Percentiles rank a stretch among this genome's conserved stretches.
phyloP scores from a whole-genome alignment of 2,888 invertebrate species.

The Scaptodrosophila latifasciaeformis region DNA sequence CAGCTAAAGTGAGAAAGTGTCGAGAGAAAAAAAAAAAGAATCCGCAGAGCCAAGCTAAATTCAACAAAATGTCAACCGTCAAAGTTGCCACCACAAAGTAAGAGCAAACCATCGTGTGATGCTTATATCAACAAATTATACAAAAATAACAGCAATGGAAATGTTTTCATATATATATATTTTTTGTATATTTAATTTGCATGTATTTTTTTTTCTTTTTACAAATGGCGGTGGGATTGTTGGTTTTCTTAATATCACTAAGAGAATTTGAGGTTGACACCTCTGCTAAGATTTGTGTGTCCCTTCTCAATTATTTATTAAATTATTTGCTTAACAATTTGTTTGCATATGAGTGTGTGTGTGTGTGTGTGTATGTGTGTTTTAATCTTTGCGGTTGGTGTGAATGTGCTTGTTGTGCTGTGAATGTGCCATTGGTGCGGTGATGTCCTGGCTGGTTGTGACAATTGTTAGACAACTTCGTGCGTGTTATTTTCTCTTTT shows the following conservation, averaged over 20 bases:
- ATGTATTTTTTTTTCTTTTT: no score
- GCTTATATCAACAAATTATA: no score
- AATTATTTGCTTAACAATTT: constrained; percentile 16
- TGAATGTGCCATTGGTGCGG: constrained; percentile 6
- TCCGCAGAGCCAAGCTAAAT: not conserved
- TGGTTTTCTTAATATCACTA: no score
- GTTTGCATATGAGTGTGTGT: not conserved
- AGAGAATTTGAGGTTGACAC: no score
- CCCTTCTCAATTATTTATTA: no score
- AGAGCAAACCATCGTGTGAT: no score
- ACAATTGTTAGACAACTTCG: constrained; percentile 34
- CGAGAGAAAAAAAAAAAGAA: no score
- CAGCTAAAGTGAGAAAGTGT: not conserved
- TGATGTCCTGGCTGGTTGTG: no score
- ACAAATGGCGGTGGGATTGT: no score
- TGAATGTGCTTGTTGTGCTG: constrained; percentile 10
- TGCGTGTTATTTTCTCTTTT: constrained; percentile 19
- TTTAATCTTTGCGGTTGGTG: not conserved
- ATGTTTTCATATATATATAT: not conserved
- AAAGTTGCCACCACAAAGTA: constrained; percentile 5
- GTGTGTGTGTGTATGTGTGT: constrained; percentile 1
- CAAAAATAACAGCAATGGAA: no score
- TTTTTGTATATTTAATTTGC: no score
- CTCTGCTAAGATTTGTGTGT: no score
- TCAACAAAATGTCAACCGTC: not conserved